Conservation (phyloP, 2,797 vertebrate genomes). For the Xerus rutilus region DNA sequence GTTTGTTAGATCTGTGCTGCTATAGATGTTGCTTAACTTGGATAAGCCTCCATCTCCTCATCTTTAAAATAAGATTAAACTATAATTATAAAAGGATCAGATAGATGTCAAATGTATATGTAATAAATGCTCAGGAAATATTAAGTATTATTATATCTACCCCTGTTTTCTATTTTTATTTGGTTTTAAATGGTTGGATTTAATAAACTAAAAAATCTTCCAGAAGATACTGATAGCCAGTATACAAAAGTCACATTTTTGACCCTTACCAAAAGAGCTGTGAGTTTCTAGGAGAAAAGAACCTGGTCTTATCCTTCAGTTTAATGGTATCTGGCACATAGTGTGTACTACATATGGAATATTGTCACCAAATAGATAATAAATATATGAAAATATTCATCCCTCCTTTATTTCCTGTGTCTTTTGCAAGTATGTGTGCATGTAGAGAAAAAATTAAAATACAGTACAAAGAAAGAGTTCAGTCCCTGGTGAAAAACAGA, state of each 20-base stretch:
- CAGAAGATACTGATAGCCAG: neutral
- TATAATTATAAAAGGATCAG: neutral
- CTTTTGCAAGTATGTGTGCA: neutral
- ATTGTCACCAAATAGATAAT: neutral
- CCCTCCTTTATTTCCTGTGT: neutral
- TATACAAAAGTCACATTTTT: neutral
- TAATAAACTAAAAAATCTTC: neutral
- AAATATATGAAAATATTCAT: neutral
- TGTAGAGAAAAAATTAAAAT: neutral
- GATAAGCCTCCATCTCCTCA: neutral
- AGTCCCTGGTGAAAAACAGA: neutral
- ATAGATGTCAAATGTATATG: neutral
- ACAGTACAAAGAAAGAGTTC: neutral
- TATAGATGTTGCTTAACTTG: neutral
- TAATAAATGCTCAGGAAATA: neutral
- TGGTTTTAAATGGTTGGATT: conserved; percentile 2
- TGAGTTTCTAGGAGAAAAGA: neutral
- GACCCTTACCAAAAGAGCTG: neutral
- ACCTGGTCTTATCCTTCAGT: neutral
- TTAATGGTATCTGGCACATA: neutral
- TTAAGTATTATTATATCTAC: neutral
- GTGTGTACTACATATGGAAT: neutral
- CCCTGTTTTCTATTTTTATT: neutral
- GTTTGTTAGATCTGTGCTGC: neutral
- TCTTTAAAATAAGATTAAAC: conserved; percentile 36